Base-by-base conservation (phyloP, 2,888 invertebrate genomes). In the Altica lythri region DNA sequence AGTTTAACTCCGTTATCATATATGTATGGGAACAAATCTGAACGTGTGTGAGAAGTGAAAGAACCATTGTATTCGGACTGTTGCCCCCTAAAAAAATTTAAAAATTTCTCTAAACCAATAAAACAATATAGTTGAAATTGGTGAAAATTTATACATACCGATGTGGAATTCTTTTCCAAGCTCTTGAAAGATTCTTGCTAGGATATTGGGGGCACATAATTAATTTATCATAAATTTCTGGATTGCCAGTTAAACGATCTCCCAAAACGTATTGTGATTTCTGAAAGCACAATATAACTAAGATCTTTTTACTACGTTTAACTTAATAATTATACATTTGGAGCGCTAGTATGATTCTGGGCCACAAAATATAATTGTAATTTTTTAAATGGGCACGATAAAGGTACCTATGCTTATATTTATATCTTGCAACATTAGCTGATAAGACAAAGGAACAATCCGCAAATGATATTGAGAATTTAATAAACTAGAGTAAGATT, bases 11-110 rank as follows among this genome's bases (percentile, higher is more conserved):
- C 69, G 32, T 60, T 60, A 38, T 69, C 67, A 42, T 64, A 62
- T 5, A 71, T 50, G 51, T 72, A 72, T 0, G 74, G 72, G 44
- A 65, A 69, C 37, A 73, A 59, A 45, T 73, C 68, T 2, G 72
- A 73, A 48, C 59, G 66, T 1, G 72, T 70, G 46, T 72, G 75
- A 2, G 56, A 59, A 9, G 62, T 42, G 55, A 72, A 77, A 29
- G 66, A 67, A 17, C 67, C 70, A 40, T 64, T 63, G 34, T 68
- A 70, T 63, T 76, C 75, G 2, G 74, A 67, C 43, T 63, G 57
- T 65, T 71, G 67, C 2, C 74, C 74, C 16, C 75, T 76, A 55
- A 57, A 69, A 73, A 46, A 44, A 55, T 47, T 29, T 43, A 44
- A 37, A 10, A 18, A 13, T 12, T 22, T 22, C 8, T 22, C 8